phyloP scores from a whole-genome alignment of 2,888 invertebrate species.

The Limenitis camilla region DNA sequence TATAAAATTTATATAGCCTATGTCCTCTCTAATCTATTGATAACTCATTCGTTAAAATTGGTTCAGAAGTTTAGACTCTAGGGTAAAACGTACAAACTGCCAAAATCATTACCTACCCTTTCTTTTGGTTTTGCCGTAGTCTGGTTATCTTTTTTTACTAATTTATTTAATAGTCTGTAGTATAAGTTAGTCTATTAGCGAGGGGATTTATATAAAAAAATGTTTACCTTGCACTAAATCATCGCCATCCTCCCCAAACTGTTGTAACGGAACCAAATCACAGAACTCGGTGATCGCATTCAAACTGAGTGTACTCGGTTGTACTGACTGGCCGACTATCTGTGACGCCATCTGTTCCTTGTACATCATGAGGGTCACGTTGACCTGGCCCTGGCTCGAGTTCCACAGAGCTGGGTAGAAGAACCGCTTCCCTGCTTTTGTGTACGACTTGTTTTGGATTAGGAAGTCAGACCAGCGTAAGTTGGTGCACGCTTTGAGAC shows the following conservation, averaged over 20 bases:
- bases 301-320: conserved; percentile 78
- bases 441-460: conserved; percentile 66
- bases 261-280: conserved; percentile 82
- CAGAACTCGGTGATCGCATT: conserved; percentile 87
- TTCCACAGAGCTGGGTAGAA: conserved; percentile 86
- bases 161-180: no score
- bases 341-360: conserved; percentile 78
- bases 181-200: no score
- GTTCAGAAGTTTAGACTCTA: no score
- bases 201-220: neutral
- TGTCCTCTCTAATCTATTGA: no score
- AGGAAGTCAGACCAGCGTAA: conserved; percentile 84
- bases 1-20: no score
- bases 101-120: no score
- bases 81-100: no score
- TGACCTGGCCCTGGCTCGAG: conserved; percentile 75
- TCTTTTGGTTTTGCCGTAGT: no score
- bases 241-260: conserved; percentile 76
- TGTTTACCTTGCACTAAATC: conserved; percentile 79
- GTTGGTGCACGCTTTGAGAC: conserved; percentile 82
- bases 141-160: no score
- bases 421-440: conserved; percentile 80
- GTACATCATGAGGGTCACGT: conserved; percentile 79
- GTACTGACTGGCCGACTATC: conserved; percentile 76
- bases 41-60: no score